Conservation (phyloP, 2,113 vertebrate genomes). For the Chlorodrepanis virens region DNA sequence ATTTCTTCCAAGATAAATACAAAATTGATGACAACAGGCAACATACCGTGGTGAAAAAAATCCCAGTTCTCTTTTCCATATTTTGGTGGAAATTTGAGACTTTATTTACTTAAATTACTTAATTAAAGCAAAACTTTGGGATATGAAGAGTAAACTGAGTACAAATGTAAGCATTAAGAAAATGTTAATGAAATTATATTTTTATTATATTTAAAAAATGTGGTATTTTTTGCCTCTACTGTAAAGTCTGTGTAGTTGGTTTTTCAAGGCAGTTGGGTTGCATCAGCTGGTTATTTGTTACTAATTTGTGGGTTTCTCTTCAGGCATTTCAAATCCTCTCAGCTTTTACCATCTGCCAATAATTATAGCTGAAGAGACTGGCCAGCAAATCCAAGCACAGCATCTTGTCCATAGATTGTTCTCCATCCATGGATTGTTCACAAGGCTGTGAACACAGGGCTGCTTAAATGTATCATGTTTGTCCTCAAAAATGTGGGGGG, state of each 20-base stretch:
- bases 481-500: not conserved
- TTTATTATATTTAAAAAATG: not conserved
- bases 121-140: not conserved
- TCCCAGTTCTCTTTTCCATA: not conserved
- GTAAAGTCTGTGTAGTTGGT: not conserved
- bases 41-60: not conserved
- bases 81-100: not conserved
- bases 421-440: not conserved
- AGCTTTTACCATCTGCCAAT: not conserved
- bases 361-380: not conserved
- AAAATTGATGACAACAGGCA: not conserved
- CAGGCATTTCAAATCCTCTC: not conserved
- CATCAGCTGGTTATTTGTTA: not conserved
- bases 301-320: not conserved
- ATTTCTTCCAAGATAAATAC: not conserved
- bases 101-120: not conserved
- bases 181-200: not conserved
- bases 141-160: not conserved
- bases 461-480: not conserved
- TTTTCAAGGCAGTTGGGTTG: not conserved
- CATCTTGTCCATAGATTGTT: not conserved
- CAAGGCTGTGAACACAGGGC: not conserved
- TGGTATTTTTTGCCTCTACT: not conserved
- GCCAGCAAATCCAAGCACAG: not conserved
- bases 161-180: not conserved